These are phyloP conservation scores for Bos indicus DNA, from an alignment of 2,113 vertebrate genomes.

Conservation along the genomic window DNA sequence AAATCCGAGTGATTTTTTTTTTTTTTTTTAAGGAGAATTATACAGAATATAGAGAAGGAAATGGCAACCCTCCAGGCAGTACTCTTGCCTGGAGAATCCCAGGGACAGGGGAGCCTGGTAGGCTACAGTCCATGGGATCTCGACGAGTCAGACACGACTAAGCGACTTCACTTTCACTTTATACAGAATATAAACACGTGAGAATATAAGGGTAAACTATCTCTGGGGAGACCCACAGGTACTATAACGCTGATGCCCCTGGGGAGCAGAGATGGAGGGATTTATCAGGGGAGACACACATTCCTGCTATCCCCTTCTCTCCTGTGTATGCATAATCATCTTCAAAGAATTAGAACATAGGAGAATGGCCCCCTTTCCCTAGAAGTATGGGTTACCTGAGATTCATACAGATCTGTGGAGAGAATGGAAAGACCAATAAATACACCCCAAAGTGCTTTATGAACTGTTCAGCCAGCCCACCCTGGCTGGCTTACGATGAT, in stretches of 20 bases:
- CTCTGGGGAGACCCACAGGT: neutral
- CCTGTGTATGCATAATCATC: accelerated
- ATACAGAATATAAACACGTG: neutral
- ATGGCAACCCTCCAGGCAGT: no score
- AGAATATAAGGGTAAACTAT: neutral
- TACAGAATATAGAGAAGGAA: no score
- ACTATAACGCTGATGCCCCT: accelerated
- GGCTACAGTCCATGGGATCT: no score
- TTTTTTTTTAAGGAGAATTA: neutral
- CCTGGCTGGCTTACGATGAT: neutral
- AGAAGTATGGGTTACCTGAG: neutral
- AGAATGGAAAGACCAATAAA: accelerated
- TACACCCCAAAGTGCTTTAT: accelerated
- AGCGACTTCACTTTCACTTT: neutral
- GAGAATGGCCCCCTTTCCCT: neutral
- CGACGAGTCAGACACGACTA: accelerated
- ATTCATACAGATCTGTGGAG: neutral
- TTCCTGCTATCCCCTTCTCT: neutral
- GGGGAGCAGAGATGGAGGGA: neutral
- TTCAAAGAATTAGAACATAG: neutral
- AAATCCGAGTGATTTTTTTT: neutral
- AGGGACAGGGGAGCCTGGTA: no score
- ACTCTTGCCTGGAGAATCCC: no score
- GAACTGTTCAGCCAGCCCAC: no score
- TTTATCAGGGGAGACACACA: accelerated